These are phyloP conservation scores for Scatophagus argus DNA, from an alignment of 2,113 vertebrate genomes.

Conservation along the genomic window DNA sequence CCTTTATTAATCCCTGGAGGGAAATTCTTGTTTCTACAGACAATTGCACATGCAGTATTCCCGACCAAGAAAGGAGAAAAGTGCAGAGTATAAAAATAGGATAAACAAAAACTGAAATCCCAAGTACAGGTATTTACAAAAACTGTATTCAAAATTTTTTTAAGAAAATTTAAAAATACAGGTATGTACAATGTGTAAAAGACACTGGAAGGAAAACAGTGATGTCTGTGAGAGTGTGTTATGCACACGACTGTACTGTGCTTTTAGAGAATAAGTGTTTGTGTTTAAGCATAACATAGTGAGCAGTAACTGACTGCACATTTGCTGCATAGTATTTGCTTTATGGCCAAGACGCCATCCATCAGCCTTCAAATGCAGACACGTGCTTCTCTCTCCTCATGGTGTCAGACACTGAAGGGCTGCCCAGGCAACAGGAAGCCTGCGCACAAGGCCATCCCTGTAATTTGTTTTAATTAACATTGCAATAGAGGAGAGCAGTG, in stretches of 20 bases:
- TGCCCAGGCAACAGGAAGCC: neutral
- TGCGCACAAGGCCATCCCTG: constrained; percentile 29
- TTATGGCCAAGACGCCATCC: neutral
- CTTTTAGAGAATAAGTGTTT: neutral
- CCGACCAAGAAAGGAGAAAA: no score
- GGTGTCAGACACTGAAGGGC: neutral
- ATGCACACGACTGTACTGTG: neutral
- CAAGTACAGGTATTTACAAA: no score
- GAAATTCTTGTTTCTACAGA: no score
- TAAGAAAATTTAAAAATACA: no score
- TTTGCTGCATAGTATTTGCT: neutral
- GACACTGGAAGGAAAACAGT: no score
- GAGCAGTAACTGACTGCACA: neutral
- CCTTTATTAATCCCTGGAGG: no score
- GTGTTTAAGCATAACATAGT: neutral
- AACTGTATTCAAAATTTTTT: no score
- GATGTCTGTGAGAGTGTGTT: neutral
- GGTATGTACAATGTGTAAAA: no score
- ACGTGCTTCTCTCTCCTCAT: neutral
- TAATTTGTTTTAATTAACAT: constrained; percentile 76
- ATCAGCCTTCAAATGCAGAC: neutral
- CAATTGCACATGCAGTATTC: no score
- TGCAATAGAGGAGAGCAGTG: constrained; percentile 34
- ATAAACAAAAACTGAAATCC: no score
- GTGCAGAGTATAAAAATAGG: no score